These are phyloP conservation scores for Scyliorhinus canicula DNA, from an alignment of 2,797 vertebrate genomes.

Conservation along the genomic window DNA sequence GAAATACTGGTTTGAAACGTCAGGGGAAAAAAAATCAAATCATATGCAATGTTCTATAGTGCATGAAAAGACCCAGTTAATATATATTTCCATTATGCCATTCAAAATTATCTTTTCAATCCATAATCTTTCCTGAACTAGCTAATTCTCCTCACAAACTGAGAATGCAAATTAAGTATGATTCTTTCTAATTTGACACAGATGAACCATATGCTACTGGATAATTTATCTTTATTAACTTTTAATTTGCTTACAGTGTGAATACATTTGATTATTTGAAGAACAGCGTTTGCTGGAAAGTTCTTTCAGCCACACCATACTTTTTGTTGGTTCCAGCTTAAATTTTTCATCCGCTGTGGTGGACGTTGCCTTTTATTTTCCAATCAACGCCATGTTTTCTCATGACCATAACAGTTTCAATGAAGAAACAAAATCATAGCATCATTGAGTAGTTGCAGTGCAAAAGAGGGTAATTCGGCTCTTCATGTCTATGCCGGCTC, in stretches of 20 bases:
- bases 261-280: slow-evolving; percentile 36
- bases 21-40: slow-evolving; percentile 13
- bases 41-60: slow-evolving; percentile 32
- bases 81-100: slow-evolving; percentile 36
- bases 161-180: slow-evolving; percentile 36
- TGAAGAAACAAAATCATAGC: neutral
- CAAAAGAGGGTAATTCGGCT: neutral
- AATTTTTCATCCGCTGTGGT: neutral
- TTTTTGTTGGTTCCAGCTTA: neutral
- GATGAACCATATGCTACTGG: slow-evolving; percentile 37
- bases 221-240: slow-evolving; percentile 39
- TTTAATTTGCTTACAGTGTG: slow-evolving; percentile 34
- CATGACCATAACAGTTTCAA: neutral
- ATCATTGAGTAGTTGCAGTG: neutral
- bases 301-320: neutral
- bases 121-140: slow-evolving; percentile 34
- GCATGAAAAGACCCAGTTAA: slow-evolving; percentile 37
- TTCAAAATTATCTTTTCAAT: slow-evolving; percentile 37
- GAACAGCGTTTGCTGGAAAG: neutral
- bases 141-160: slow-evolving; percentile 26
- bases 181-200: slow-evolving; percentile 38
- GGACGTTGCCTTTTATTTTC: neutral
- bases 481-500: neutral
- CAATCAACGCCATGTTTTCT: neutral
- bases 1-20: slow-evolving; percentile 30